Evolutionary conservation across 2,113 vertebrate genomes (phyloP).

Genomic region (Psittacula cyanocephala): DNA sequence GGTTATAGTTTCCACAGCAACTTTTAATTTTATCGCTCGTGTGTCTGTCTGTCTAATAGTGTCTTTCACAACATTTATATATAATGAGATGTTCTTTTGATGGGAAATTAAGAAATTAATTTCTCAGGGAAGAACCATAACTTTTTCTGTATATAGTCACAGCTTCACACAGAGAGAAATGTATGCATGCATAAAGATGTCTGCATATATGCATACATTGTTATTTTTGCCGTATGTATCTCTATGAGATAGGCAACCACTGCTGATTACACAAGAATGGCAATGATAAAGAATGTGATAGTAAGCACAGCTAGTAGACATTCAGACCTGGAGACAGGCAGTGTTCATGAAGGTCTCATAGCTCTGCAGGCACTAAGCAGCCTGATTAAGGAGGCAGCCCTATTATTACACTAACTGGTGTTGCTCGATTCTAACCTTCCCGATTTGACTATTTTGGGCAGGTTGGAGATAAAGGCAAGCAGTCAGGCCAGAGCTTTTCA

Average conservation of each 20-base stretch:
- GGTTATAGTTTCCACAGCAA: constrained; percentile 46
- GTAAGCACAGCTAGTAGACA: background rate
- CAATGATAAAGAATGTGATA: background rate
- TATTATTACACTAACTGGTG: background rate
- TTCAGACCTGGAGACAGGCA: background rate
- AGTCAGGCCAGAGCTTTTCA: background rate
- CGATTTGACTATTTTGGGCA: background rate
- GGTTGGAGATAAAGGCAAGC: background rate
- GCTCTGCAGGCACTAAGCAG: background rate
- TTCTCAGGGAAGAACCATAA: background rate
- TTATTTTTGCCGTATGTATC: background rate
- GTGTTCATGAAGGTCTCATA: background rate
- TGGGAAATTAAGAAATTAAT: constrained; percentile 29
- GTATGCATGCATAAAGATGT: background rate
- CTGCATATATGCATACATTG: background rate
- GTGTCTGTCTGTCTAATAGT: constrained; percentile 1
- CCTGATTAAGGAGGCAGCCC: background rate
- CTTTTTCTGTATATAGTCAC: background rate
- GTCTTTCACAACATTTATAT: constrained; percentile 51
- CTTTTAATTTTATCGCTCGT: constrained; percentile 18
- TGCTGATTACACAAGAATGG: background rate
- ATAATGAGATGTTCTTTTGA: background rate
- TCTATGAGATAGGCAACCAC: background rate
- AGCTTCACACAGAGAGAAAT: background rate
- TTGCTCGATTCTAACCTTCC: background rate